Evolutionary conservation across 1,140 invertebrate genomes (phyloP).

Genomic region (Drosophila murphyi): DNA sequence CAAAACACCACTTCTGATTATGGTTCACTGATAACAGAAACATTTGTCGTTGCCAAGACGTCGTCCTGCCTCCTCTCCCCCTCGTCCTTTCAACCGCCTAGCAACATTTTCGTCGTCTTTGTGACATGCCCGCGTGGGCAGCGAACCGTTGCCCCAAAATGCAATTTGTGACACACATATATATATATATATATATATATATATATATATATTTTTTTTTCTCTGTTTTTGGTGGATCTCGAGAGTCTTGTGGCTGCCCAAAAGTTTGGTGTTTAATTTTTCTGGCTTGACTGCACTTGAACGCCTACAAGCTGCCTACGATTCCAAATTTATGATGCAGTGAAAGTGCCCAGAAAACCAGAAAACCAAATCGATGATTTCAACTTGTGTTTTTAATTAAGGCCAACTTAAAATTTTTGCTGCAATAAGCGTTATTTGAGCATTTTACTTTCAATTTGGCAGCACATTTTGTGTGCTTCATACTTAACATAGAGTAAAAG

Average conservation of each 20-base stretch:
- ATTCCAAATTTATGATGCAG: slow-evolving; percentile 44
- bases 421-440: not conserved
- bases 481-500: too few species aligned
- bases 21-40: slow-evolving; percentile 50
- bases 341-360: slow-evolving; percentile 25
- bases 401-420: not conserved
- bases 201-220: not conserved
- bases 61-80: not conserved
- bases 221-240: not conserved
- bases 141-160: slow-evolving; percentile 41
- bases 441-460: not conserved
- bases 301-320: slow-evolving; percentile 48
- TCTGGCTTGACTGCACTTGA: slow-evolving; percentile 45
- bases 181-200: not conserved
- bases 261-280: slow-evolving; percentile 54
- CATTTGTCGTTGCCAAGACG: slow-evolving; percentile 51
- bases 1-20: slow-evolving; percentile 36
- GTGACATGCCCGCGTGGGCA: slow-evolving; percentile 21
- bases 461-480: not conserved
- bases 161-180: slow-evolving; percentile 40
- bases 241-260: slow-evolving; percentile 4
- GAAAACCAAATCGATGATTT: slow-evolving; percentile 25
- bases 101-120: not conserved
- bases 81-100: not conserved
- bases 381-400: not conserved